Base-by-base conservation (phyloP, 2,113 vertebrate genomes). In the Dipodomys stephensi region DNA sequence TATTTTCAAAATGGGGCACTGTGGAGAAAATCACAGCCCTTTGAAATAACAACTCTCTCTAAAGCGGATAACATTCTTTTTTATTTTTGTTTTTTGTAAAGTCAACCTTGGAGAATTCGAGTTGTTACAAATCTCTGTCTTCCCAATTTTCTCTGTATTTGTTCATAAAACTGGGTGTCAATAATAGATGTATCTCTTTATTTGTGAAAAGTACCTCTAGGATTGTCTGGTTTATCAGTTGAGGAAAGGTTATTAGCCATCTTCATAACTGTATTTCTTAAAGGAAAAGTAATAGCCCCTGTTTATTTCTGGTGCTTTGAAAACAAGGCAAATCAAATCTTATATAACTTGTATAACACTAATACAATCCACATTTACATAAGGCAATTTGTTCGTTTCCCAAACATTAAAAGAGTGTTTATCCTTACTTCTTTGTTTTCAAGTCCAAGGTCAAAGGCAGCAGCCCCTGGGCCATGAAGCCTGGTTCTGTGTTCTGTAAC, bases 61-160 rank as follows among this genome's bases (percentile, higher is more conserved):
- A 69, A 96, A 93, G 88, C 69, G 65, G 88, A 94, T 67, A 73
- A 96, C 23, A 64, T 64, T 85, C 13, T 19, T 71, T 83, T n/a
- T 64, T 64, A 71, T 57, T 57, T 57, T 57, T 57, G 15, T 57
- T 57, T 57, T 18, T 57, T 57, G 15, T 18, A 90, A 60, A 64
- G 78, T 68, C 78, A 95, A 32, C 67, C 93, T 92, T 93, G 67
- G 94, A 64, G 12, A 97, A 97, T n/a, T 88, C 0, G 93, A 96
- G 30, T 89, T 96, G 94, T 87, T 93, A 74, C 71, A 72, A 97
- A 96, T 71, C 81, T 74, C 87, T 95, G 85, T 97, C 28, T 80
- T 95, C 27, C 57, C 28, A 93, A 62, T 44, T 8, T 95, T 92
- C 57, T 89, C 64, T 67, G 79, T 93, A 82, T 92, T 96, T 95